A percentile compares a stretch with the other conserved stretches of the same genome.
phyloP scores from a whole-genome alignment of 2,888 invertebrate species.

The Thera obeliscata region DNA sequence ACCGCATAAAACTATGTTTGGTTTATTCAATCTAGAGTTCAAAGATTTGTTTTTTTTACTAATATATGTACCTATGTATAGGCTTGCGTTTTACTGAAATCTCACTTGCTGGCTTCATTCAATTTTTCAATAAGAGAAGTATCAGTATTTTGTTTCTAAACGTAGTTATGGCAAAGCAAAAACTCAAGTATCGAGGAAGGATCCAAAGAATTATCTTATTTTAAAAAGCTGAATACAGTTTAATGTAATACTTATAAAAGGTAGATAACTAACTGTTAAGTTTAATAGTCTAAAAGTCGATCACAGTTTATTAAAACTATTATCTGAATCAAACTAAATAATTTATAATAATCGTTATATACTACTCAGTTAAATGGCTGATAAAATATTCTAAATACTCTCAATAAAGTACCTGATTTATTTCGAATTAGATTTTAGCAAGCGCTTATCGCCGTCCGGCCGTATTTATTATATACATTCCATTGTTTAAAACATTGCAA shows the following conservation, averaged over 20 bases:
- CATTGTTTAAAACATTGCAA: conserved; percentile 52
- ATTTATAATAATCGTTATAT: conserved; percentile 24
- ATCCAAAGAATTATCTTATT: no score
- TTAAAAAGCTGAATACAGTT: no score
- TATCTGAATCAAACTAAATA: conserved; percentile 8
- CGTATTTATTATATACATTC: conserved; percentile 50
- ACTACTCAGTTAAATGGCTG: conserved; percentile 20
- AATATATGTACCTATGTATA: no score
- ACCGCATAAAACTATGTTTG: conserved; percentile 33
- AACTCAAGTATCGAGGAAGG: no score
- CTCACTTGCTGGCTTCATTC: no score
- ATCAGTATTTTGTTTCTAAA: no score
- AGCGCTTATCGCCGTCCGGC: conserved; percentile 37
- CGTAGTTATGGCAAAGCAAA: no score
- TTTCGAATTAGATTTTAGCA: conserved; percentile 16
- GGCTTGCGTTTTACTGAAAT: no score
- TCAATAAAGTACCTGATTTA: conserved; percentile 23
- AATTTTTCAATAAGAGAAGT: no score
- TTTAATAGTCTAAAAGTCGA: not conserved
- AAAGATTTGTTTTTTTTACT: conserved; percentile 12
- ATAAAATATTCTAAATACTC: conserved; percentile 30
- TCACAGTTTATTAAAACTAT: conserved; percentile 11
- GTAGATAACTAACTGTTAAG: no score
- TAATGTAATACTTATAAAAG: no score
- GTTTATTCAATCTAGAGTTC: conserved; percentile 31